Evolutionary conservation across 1,140 invertebrate genomes (phyloP).

Genomic region (Cephus cinctus): DNA sequence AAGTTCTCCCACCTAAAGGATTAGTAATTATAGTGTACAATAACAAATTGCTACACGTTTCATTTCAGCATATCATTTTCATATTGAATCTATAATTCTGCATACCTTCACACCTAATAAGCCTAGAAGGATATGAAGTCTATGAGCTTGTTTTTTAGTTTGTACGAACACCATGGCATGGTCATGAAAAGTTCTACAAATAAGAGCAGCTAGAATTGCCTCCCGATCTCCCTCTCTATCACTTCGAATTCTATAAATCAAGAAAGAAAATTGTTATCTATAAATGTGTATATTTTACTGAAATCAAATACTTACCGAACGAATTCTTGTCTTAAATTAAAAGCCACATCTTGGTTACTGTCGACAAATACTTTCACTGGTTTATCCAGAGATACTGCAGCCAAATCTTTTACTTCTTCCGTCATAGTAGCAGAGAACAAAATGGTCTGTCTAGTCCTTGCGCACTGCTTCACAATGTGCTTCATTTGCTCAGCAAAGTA

Average conservation of each 20-base stretch:
- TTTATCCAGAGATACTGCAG: slow-evolving; percentile 84
- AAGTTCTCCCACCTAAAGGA: slow-evolving; percentile 78
- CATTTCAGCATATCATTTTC: not conserved
- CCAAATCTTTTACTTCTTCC: slow-evolving; percentile 92
- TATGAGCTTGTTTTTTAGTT: slow-evolving; percentile 92
- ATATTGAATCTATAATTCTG: slow-evolving; percentile 3
- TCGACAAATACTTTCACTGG: slow-evolving; percentile 95
- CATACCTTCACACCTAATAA: slow-evolving; percentile 76
- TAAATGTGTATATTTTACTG: slow-evolving; percentile 8
- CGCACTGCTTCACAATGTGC: slow-evolving; percentile 89
- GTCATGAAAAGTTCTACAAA: slow-evolving; percentile 91
- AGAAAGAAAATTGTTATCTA: not conserved
- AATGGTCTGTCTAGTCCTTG: slow-evolving; percentile 92
- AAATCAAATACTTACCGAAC: slow-evolving; percentile 63
- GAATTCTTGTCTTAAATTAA: slow-evolving; percentile 95
- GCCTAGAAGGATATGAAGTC: slow-evolving; percentile 87
- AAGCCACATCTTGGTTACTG: slow-evolving; percentile 93
- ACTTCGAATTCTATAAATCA: slow-evolving; percentile 63
- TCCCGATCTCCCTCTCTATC: slow-evolving; percentile 87
- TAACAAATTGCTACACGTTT: slow-evolving; percentile 1
- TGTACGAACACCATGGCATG: slow-evolving; percentile 94
- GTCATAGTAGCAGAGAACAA: slow-evolving; percentile 99
- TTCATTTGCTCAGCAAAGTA: slow-evolving; percentile 99
- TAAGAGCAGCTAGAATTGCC: slow-evolving; percentile 84
- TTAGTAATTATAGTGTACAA: slow-evolving; percentile 9